Conservation (phyloP, 2,888 invertebrate genomes). For the Lacanobia oleracea region DNA sequence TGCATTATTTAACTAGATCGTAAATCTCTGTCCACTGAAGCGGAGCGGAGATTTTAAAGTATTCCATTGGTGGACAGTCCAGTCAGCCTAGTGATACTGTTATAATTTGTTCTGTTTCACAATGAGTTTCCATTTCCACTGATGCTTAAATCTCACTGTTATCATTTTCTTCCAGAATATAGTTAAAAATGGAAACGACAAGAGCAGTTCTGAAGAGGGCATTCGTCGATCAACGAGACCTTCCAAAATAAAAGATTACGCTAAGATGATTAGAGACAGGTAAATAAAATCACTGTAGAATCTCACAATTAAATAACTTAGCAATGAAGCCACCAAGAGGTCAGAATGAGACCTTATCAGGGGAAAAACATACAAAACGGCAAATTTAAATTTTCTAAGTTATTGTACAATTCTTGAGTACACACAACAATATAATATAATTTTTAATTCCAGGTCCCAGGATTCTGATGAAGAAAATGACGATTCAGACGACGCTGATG, state of each 20-base stretch:
- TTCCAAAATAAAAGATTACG: constrained; percentile 90
- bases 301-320: no score
- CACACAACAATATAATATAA: not conserved
- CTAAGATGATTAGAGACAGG: constrained; percentile 89
- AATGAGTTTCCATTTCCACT: not conserved
- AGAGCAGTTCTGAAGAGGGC: constrained; percentile 74
- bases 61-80: no score
- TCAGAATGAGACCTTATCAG: not conserved
- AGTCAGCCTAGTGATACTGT: no score
- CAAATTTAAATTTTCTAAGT: no score
- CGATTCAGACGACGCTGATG: constrained; percentile 72
- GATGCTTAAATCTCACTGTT: not conserved
- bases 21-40: no score
- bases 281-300: constrained; percentile 59
- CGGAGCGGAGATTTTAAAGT: no score
- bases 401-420: no score
- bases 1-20: no score
- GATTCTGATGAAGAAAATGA: constrained; percentile 73
- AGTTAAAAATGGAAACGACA: constrained; percentile 81
- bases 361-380: no score
- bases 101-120: no score
- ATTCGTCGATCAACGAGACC: constrained; percentile 88
- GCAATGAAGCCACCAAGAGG: no score
- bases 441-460: constrained; percentile 61
- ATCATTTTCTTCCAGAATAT: constrained; percentile 70